These are phyloP conservation scores for Lophura nycthemera DNA, from an alignment of 2,113 vertebrate species.

Conservation along the genomic window DNA sequence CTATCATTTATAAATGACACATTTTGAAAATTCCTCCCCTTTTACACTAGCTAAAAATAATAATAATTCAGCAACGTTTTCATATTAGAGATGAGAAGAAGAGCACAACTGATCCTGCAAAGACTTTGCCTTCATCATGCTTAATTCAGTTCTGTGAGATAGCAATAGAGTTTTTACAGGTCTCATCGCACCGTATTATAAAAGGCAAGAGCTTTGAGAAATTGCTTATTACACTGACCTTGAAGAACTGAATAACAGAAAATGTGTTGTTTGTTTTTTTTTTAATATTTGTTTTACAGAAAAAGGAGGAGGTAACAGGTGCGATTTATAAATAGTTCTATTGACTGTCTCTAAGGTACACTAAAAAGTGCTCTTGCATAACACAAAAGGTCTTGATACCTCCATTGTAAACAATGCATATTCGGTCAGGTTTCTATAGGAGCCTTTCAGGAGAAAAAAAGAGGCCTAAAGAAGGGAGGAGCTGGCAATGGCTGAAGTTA, in stretches of 20 bases:
- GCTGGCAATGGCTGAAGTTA: not conserved
- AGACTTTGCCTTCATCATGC: not conserved
- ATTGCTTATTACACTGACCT: not conserved
- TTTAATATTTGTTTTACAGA: not conserved
- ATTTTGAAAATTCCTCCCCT: not conserved
- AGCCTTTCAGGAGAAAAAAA: not conserved
- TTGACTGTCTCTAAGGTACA: not conserved
- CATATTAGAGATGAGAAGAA: not conserved
- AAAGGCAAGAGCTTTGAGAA: not conserved
- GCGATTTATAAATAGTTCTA: not conserved
- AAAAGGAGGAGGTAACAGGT: not conserved
- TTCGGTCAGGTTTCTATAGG: not conserved
- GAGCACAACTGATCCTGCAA: not conserved
- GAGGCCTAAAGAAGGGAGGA: not conserved
- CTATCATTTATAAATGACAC: not conserved
- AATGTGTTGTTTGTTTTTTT: not conserved
- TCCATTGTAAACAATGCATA: not conserved
- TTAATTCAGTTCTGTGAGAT: not conserved
- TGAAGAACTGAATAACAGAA: not conserved
- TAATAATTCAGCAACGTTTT: not conserved
- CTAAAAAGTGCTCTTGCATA: not conserved
- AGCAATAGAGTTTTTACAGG: not conserved
- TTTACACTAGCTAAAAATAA: not conserved
- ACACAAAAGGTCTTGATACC: not conserved
- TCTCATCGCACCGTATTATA: not conserved